Evolutionary conservation across 2,888 invertebrate genomes (phyloP).

Genomic region (Crepidodera aurea): DNA sequence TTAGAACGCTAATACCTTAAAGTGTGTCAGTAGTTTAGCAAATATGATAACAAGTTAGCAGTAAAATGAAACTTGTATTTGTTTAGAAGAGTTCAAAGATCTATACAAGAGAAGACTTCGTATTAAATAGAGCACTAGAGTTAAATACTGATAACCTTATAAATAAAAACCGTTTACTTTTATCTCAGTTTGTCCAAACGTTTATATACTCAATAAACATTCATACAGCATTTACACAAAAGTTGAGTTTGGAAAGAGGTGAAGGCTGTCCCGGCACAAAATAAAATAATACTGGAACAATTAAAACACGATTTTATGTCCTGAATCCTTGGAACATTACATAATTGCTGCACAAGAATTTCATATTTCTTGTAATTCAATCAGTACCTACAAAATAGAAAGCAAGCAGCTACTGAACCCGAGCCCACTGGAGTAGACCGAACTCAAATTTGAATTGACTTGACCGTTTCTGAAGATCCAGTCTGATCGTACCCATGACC

Average conservation of each 20-base stretch:
- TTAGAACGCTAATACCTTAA: not conserved
- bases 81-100: slow-evolving; percentile 10
- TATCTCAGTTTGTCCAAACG: slow-evolving; percentile 23
- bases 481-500: slow-evolving; percentile 6
- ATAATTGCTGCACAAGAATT: slow-evolving; percentile 29
- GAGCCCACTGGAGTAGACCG: slow-evolving; percentile 1
- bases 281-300: slow-evolving; percentile 22
- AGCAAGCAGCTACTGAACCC: slow-evolving; percentile 17
- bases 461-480: slow-evolving; percentile 1
- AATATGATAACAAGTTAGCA: slow-evolving; percentile 11
- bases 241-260: slow-evolving; percentile 16
- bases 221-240: slow-evolving; percentile 4
- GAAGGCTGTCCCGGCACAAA: slow-evolving; percentile 9
- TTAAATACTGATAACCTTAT: slow-evolving; percentile 24
- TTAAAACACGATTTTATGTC: slow-evolving; percentile 26
- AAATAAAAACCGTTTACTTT: slow-evolving; percentile 19
- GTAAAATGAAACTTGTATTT: not conserved
- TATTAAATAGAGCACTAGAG: slow-evolving; percentile 3
- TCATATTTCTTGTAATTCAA: slow-evolving; percentile 28
- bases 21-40: not conserved
- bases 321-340: slow-evolving; percentile 18
- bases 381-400: slow-evolving; percentile 29
- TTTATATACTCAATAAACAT: slow-evolving; percentile 18
- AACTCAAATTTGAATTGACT: slow-evolving; percentile 6
- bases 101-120: not conserved